These are phyloP conservation scores for Bathynomus jamesi DNA, from an alignment of 1,140 invertebrate species.

Conservation along the genomic window DNA sequence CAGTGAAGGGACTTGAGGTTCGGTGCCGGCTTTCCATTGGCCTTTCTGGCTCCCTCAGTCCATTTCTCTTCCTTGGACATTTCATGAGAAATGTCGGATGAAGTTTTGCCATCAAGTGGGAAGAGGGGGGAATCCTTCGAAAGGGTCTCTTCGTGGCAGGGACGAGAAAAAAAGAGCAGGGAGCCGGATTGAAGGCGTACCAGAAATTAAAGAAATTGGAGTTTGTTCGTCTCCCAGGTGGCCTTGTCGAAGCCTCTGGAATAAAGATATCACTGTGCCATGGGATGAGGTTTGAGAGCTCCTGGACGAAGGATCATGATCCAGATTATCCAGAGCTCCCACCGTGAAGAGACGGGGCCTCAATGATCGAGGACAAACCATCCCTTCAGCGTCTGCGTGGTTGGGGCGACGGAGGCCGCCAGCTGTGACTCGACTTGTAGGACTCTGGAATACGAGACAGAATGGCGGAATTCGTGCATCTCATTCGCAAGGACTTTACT, in stretches of 20 bases:
- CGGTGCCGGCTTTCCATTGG: no score
- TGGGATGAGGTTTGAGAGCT: not conserved
- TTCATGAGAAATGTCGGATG: no score
- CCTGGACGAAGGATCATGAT: constrained; percentile 4
- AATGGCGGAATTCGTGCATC: not conserved
- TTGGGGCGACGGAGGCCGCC: not conserved
- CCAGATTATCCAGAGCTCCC: not conserved
- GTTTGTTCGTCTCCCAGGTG: not conserved
- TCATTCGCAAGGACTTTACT: constrained; percentile 6
- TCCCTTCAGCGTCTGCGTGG: not conserved
- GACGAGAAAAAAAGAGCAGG: not conserved
- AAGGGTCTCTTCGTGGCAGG: not conserved
- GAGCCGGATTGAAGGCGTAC: not conserved
- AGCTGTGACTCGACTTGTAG: not conserved
- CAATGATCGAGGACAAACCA: not conserved
- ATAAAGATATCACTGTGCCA: not conserved
- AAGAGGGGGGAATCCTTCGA: no score
- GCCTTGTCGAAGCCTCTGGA: not conserved
- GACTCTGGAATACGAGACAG: constrained; percentile 5
- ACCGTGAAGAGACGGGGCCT: not conserved
- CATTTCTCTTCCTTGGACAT: no score
- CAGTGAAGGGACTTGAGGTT: no score
- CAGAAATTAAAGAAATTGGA: not conserved
- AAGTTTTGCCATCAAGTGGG: no score
- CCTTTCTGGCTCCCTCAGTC: no score